Percentiles rank a stretch among this genome's conserved stretches.
phyloP scores from a whole-genome alignment of 2,888 invertebrate species.

The Diarsia brunnea region DNA sequence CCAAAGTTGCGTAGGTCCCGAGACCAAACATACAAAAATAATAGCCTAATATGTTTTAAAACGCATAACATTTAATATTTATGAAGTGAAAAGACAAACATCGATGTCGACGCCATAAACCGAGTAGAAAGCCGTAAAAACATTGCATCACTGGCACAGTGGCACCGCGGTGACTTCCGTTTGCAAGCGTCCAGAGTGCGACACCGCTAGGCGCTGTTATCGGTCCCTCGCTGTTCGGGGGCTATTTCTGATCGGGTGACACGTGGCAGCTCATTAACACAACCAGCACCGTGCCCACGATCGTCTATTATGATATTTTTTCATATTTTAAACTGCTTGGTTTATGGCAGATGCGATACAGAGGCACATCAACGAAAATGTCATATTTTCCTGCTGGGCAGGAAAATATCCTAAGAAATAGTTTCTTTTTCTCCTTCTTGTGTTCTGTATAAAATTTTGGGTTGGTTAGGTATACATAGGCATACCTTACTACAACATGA shows the following conservation, averaged over 20 bases:
- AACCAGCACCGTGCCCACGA: constrained; percentile 55
- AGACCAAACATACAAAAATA: constrained; percentile 6
- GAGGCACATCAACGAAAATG: background rate
- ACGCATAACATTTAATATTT: constrained; percentile 40
- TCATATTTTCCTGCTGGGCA: background rate
- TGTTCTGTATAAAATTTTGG: background rate
- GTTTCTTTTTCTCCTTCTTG: background rate
- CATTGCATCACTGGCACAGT: constrained; percentile 60
- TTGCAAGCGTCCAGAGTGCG: constrained; percentile 60
- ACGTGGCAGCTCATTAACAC: constrained; percentile 64
- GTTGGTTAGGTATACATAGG: background rate
- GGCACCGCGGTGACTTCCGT: constrained; percentile 64
- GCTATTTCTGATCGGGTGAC: constrained; percentile 68
- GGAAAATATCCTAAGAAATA: constrained; percentile 1
- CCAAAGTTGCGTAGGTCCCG: background rate
- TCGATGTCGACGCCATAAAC: constrained; percentile 46
- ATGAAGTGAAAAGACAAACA: constrained; percentile 55
- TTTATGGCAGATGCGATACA: background rate
- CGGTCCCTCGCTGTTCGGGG: constrained; percentile 54
- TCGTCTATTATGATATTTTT: constrained; percentile 37
- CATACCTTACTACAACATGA: background rate
- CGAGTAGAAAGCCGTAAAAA: constrained; percentile 64
- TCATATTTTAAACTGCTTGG: background rate
- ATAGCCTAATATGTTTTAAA: constrained; percentile 19
- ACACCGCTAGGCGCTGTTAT: constrained; percentile 61